Conservation (phyloP, 2,888 invertebrate species). For the Himalopsyche anomala region DNA sequence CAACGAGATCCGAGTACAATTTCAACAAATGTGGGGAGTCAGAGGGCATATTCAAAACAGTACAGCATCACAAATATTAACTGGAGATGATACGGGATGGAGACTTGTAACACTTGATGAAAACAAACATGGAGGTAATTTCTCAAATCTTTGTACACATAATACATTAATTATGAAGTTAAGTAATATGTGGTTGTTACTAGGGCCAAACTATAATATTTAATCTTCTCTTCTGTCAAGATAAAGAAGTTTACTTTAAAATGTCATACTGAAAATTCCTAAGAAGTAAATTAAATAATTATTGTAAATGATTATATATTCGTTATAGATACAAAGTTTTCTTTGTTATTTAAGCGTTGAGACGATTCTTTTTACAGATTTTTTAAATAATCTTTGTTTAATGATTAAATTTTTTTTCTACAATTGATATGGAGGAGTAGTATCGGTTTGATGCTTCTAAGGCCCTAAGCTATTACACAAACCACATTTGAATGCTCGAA, state of each 20-base stretch:
- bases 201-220: background rate
- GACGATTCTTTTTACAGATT: too few species aligned
- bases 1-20: conserved; percentile 98
- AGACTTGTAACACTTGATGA: conserved; percentile 97
- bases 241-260: too few species aligned
- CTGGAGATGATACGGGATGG: conserved; percentile 97
- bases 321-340: too few species aligned
- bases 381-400: background rate
- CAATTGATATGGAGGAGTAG: too few species aligned
- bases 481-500: too few species aligned
- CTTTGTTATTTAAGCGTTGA: too few species aligned
- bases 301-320: too few species aligned
- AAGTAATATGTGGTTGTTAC: background rate
- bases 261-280: too few species aligned
- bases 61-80: conserved; percentile 94
- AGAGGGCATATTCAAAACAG: conserved; percentile 94
- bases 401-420: background rate
- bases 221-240: too few species aligned
- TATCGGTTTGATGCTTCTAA: too few species aligned
- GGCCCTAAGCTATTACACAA: too few species aligned
- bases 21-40: conserved; percentile 99
- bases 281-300: too few species aligned
- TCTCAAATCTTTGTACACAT: background rate
- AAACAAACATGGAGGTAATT: conserved; percentile 90
- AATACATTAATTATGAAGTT: background rate